Conservation (phyloP, 2,113 vertebrate species). For the Ptychochromis oligacanthus region DNA sequence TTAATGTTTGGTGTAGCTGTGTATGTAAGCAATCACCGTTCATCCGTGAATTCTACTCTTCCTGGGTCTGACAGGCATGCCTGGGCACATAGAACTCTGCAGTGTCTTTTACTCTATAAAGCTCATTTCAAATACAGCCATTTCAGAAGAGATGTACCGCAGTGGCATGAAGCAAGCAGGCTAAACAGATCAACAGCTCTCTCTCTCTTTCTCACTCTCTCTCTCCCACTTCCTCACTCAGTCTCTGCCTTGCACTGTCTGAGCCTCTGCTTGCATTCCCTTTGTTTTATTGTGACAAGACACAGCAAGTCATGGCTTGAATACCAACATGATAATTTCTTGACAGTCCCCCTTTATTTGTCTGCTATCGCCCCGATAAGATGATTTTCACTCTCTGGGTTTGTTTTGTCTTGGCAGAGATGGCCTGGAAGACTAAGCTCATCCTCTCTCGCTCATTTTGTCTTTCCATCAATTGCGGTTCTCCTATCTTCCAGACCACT, state of each 20-base stretch:
- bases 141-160: conserved; percentile 60
- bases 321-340: conserved; percentile 75
- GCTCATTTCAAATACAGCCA: conserved; percentile 73
- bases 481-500: conserved; percentile 55
- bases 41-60: conserved; percentile 64
- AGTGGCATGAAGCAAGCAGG: conserved; percentile 63
- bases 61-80: conserved; percentile 65
- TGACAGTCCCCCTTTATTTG: conserved; percentile 74
- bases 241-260: conserved; percentile 32
- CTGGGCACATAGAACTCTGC: conserved; percentile 45
- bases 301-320: conserved; percentile 67
- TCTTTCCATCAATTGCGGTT: conserved; percentile 59
- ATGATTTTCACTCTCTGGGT: conserved; percentile 70
- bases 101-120: conserved; percentile 68
- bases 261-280: conserved; percentile 54
- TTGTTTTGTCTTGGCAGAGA: conserved; percentile 74
- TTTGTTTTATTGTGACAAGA: conserved; percentile 76
- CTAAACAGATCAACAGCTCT: conserved; percentile 69
- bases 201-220: conserved; percentile 33
- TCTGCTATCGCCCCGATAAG: conserved; percentile 72
- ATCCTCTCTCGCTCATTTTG: conserved; percentile 61
- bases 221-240: conserved; percentile 1
- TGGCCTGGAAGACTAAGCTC: conserved; percentile 61
- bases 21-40: conserved; percentile 77
- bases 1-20: conserved; percentile 74